phyloP scores from a whole-genome alignment of 2,797 vertebrate genomes.

The Loris lydekkerianus region DNA sequence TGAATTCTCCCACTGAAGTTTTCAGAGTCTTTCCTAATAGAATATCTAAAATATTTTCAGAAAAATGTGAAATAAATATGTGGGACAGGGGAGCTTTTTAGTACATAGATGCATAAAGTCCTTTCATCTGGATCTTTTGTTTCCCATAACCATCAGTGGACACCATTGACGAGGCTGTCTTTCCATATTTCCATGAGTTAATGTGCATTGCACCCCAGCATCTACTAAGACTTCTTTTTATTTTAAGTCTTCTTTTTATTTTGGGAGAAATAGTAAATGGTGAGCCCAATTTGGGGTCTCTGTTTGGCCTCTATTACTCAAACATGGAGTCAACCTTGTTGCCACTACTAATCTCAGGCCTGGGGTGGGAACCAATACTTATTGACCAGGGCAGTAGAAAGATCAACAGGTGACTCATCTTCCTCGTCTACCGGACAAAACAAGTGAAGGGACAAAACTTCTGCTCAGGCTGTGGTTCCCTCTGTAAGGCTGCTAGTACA shows the following conservation, averaged over 20 bases:
- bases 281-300: too few species aligned
- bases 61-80: background rate
- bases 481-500: background rate
- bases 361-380: too few species aligned
- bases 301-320: background rate
- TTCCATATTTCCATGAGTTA: background rate
- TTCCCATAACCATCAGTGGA: background rate
- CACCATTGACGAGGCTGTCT: rapidly evolving
- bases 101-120: too few species aligned
- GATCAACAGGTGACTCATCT: too few species aligned
- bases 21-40: background rate
- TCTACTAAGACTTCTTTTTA: background rate
- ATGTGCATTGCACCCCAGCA: background rate
- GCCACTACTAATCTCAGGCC: background rate
- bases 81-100: background rate
- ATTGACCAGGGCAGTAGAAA: background rate
- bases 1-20: background rate
- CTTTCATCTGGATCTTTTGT: background rate
- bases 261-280: background rate
- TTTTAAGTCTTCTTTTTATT: background rate
- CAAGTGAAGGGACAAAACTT: background rate
- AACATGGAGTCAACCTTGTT: background rate
- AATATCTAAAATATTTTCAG: background rate
- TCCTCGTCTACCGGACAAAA: background rate
- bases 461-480: background rate